A percentile compares a stretch with the other conserved stretches of the same genome.
Evolutionary conservation across 2,113 vertebrate genomes (phyloP).

Genomic region (Plectropomus leopardus): DNA sequence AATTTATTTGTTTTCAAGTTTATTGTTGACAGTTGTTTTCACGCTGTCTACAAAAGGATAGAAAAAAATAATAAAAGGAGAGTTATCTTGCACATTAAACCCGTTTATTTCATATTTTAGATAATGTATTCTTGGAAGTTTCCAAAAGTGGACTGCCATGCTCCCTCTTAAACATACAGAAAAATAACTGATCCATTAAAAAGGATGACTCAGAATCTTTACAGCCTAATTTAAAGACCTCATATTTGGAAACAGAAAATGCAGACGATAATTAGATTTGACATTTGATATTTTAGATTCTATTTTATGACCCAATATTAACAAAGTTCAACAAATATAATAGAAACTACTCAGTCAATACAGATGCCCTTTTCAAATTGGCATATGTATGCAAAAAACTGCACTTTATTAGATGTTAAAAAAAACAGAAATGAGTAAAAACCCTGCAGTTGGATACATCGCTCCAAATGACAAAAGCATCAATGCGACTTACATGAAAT

Average conservation of each 20-base stretch:
- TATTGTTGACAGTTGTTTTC: too few relatives aligned
- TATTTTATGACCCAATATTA: conserved; percentile 12
- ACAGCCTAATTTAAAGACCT: not conserved
- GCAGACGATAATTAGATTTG: conserved; percentile 17
- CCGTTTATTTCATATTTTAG: conserved; percentile 38
- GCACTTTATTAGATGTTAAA: conserved; percentile 71
- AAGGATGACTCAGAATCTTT: not conserved
- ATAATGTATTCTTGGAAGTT: not conserved
- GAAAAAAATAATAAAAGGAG: conserved; percentile 12
- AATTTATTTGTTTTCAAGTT: not conserved
- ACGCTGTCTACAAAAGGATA: too few relatives aligned
- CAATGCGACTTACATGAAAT: conserved; percentile 44
- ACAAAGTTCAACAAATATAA: not conserved
- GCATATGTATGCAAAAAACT: conserved; percentile 53
- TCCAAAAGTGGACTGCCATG: not conserved
- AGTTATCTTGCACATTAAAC: not conserved
- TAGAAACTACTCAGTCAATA: conserved; percentile 7
- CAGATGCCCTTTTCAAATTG: conserved; percentile 7
- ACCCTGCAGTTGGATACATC: conserved; percentile 29
- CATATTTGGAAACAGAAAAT: conserved; percentile 6
- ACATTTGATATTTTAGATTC: not conserved
- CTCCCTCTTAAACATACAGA: not conserved
- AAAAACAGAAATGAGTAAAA: conserved; percentile 50
- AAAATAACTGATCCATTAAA: not conserved
- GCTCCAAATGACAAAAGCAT: conserved; percentile 29